Conservation (phyloP, 2,888 invertebrate genomes). For the Cephus rjabovi region DNA sequence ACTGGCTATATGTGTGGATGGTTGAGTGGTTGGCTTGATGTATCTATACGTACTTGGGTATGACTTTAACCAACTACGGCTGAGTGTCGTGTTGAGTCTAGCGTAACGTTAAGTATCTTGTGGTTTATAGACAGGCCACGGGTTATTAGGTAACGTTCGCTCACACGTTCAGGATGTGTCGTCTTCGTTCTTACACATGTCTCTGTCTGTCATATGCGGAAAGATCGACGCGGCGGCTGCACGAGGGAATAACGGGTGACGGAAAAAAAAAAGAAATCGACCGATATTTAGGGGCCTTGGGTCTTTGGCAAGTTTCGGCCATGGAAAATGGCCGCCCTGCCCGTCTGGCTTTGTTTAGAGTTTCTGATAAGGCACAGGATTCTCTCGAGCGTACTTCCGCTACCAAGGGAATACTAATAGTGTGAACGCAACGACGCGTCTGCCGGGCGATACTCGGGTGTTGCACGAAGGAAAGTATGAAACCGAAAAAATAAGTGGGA, state of each 20-base stretch:
- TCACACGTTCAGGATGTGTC: conserved; percentile 45
- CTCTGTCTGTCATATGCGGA: not conserved
- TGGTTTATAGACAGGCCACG: conserved; percentile 27
- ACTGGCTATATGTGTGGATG: not conserved
- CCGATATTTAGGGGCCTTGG: conserved; percentile 40
- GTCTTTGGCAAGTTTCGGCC: conserved; percentile 47
- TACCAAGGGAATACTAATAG: conserved; percentile 20
- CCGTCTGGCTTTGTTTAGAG: conserved; percentile 10
- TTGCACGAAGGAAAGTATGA: not conserved
- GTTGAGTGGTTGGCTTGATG: not conserved
- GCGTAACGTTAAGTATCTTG: not conserved
- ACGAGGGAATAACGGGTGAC: not conserved
- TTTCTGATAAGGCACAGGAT: conserved; percentile 57
- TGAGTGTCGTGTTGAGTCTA: not conserved
- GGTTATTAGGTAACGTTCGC: conserved; percentile 57
- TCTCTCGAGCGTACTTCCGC: conserved; percentile 60
- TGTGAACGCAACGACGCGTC: conserved; percentile 6
- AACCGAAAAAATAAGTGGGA: not conserved
- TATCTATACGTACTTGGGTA: not conserved
- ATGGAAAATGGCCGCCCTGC: conserved; percentile 49
- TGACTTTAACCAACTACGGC: not conserved
- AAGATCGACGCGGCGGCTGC: not conserved
- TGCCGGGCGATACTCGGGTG: not conserved
- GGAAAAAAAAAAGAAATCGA: not conserved
- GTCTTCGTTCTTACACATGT: not conserved